These are phyloP conservation scores for Oryzias celebensis DNA, from an alignment of 2,113 vertebrate species.

Conservation along the genomic window DNA sequence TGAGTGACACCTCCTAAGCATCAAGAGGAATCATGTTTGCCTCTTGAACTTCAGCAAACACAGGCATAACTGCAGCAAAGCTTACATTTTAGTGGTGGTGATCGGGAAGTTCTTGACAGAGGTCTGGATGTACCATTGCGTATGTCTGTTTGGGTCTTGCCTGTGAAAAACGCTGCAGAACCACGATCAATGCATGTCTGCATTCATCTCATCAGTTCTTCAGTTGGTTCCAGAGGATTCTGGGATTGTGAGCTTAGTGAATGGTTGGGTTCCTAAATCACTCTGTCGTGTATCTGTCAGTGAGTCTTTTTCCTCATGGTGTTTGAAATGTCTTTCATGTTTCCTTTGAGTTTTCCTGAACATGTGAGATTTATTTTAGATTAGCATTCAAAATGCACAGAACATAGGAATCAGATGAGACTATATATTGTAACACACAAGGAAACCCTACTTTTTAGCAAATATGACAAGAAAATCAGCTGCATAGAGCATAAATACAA, in stretches of 20 bases:
- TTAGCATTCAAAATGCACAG: neutral
- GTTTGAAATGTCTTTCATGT: neutral
- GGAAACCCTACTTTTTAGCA: neutral
- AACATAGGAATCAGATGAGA: neutral
- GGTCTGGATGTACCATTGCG: too few relatives aligned
- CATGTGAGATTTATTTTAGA: neutral
- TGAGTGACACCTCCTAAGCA: too few relatives aligned
- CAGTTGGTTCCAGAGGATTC: conserved; percentile 24
- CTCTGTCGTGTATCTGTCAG: conserved; percentile 20
- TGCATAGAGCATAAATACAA: conserved; percentile 20
- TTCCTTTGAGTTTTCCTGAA: neutral
- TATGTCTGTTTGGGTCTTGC: too few relatives aligned
- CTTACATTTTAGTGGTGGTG: too few relatives aligned
- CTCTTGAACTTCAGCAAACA: too few relatives aligned
- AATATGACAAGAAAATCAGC: conserved; percentile 26
- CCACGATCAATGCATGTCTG: conserved; percentile 31
- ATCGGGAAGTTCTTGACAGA: too few relatives aligned
- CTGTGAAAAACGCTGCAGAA: too few relatives aligned
- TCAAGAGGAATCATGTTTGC: too few relatives aligned
- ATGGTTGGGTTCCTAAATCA: conserved; percentile 17
- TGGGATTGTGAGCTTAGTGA: conserved; percentile 36
- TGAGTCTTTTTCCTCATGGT: conserved; percentile 13
- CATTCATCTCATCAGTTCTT: conserved; percentile 47
- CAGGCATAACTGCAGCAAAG: too few relatives aligned
- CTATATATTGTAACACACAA: conserved; percentile 11